Conservation (phyloP, 1,140 invertebrate species). For the Neuroterus valhalla region DNA sequence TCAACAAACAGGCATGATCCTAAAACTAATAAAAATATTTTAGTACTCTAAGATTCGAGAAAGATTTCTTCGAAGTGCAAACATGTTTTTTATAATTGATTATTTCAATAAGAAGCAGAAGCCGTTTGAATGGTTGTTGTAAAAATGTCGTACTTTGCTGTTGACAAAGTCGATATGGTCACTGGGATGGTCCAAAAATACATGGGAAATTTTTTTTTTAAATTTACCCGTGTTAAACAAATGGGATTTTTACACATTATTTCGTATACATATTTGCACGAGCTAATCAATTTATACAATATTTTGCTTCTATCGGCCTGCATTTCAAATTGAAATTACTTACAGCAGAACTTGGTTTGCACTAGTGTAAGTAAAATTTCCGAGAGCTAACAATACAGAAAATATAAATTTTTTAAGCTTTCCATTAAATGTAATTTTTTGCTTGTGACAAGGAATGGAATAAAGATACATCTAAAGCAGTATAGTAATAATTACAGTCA, state of each 20-base stretch:
- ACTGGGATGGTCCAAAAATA: too few relatives aligned
- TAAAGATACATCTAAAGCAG: constrained; percentile 21
- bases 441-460: neutral
- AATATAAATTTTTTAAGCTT: neutral
- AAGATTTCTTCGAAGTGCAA: neutral
- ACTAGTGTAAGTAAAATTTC: neutral
- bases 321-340: neutral
- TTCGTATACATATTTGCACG: too few relatives aligned
- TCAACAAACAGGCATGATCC: neutral
- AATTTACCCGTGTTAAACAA: too few relatives aligned
- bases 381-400: neutral
- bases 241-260: too few relatives aligned
- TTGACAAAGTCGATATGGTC: constrained; percentile 20
- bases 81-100: neutral
- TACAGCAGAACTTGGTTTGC: neutral
- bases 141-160: constrained; percentile 1
- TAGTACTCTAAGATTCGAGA: too few relatives aligned
- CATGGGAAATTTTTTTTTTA: too few relatives aligned
- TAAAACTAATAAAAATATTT: neutral
- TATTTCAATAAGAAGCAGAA: constrained; percentile 9
- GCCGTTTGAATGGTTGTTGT: neutral
- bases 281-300: too few relatives aligned
- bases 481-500: neutral
- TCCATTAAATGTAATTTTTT: constrained; percentile 4
- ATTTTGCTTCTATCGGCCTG: too few relatives aligned